Evolutionary conservation across 2,113 vertebrate species (phyloP).

Genomic region (Tylochromis polylepis): DNA sequence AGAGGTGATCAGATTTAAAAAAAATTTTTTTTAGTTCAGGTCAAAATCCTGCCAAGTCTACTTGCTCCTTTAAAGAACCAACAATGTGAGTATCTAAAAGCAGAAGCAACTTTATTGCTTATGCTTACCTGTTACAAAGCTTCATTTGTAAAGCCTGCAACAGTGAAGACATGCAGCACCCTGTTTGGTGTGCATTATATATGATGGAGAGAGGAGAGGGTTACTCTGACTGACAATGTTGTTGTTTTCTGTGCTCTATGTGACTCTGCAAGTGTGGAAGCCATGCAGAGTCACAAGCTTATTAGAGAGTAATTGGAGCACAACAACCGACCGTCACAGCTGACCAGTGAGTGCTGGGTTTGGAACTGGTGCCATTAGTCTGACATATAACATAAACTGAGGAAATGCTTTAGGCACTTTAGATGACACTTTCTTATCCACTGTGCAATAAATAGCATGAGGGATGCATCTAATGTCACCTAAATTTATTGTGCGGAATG

Average conservation of each 20-base stretch:
- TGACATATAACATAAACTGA: background rate
- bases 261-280: background rate
- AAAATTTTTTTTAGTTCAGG: too few species aligned
- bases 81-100: background rate
- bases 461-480: background rate
- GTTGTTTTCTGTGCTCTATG: background rate
- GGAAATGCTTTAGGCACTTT: background rate
- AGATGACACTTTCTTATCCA: background rate
- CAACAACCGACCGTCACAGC: slow-evolving; percentile 39
- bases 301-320: slow-evolving; percentile 49
- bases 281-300: slow-evolving; percentile 38
- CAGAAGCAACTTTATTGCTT: background rate
- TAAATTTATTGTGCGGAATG: background rate
- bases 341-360: slow-evolving; percentile 4
- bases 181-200: background rate
- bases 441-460: background rate
- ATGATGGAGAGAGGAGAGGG: background rate
- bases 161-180: background rate
- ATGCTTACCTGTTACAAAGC: background rate
- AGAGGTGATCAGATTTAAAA: too few species aligned
- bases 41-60: background rate
- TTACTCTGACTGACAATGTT: slow-evolving; percentile 1
- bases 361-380: background rate
- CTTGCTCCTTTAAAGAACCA: background rate
- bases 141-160: background rate